Base-by-base conservation (phyloP, 2,113 vertebrate genomes). In the Elaphurus davidianus region DNA sequence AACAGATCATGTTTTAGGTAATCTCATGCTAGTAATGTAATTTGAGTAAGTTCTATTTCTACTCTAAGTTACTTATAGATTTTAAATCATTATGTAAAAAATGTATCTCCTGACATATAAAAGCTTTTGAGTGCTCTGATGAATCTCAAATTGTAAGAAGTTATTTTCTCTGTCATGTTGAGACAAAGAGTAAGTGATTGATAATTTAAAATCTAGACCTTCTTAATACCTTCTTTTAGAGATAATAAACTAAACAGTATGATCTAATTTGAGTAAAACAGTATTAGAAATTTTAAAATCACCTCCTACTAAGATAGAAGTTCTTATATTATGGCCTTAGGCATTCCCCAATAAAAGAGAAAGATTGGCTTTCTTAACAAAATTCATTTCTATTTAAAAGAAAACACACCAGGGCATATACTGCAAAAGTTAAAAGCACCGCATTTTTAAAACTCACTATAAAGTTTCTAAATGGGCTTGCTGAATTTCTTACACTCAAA, bases 361-460 rank as follows among this genome's bases (percentile, higher is more conserved):
- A 81, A 95, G 33, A n/a, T 60, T 45, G 91, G 45, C 6, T 97
- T 96, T 83, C 78, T 92, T 83, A 95, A 52, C 57, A 98, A 97
- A 84, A 90, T 93, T 87, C 50, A 40, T 87, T 94, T 92, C 21
- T 30, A 33, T 55, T 97, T 83, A n/a, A 62, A 57, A 5, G 27
- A 62, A 97, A 78, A 47, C 28, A 83, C 15, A 81, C 19, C 27
- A 92, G 15, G 6, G 16, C 27, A 62, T 4, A 23, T 92, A 84
- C 19, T 91, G 27, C 17, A 92, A 83, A 96, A 6, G 9, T 84
- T 71, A 91, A 93, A 83, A 97, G 33, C 1, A 74, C 0, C 28
- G 1, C 25, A 36, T 71, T 91, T 95, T 95, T 30, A 43, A 95
- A 95, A 93, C 87, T 52, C 27, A 57, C 43, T 74, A 78, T 94